Base-by-base conservation (phyloP, 2,797 vertebrate species). In the Sebastes iracundus region DNA sequence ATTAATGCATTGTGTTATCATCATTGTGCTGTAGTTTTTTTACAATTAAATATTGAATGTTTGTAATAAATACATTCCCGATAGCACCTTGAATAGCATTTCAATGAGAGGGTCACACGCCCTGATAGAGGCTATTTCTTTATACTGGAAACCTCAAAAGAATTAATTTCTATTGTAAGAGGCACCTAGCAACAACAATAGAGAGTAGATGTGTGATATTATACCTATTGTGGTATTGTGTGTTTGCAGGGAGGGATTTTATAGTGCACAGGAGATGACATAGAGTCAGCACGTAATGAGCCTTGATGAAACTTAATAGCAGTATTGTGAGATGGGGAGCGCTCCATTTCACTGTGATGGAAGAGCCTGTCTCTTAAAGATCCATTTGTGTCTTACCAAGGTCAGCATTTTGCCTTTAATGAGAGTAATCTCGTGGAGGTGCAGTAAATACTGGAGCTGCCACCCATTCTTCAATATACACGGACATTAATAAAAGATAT, bases 221-320 rank as follows among this genome's bases (percentile, higher is more conserved):
- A 79, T 75, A 77, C 70, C 72, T 73, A 55, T 84, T 78, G 70
- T 80, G 78, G 66, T 49, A 32, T 72, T 75, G 74, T 82, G 58
- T 85, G 81, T 84, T 90, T 87, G 83, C 65, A 77, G 76, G 80
- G 33, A 77, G 49, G 78, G 79, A 86, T 86, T 87, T 82, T 80
- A 86, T 75, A 65, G 79, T 75, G 82, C 87, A 74, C 80, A 70
- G 80, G 87, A 84, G 88, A 92, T 90, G 91, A 89, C 88, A 90
- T 65, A 64, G 79, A 91, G 72, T 88, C 90, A 80, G 88, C 88
- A 92, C 87, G 88, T 93, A 93, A 93, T 92, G 89, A 92, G 93
- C 76, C 93, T 88, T 93, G 90, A 93, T 92, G 91, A 88, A 94
- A 93, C 92, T 89, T 94, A 93, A 94, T 95, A 93, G 90, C 90